Conservation (phyloP, 2,113 vertebrate species). For the Stigmatopora argus region DNA sequence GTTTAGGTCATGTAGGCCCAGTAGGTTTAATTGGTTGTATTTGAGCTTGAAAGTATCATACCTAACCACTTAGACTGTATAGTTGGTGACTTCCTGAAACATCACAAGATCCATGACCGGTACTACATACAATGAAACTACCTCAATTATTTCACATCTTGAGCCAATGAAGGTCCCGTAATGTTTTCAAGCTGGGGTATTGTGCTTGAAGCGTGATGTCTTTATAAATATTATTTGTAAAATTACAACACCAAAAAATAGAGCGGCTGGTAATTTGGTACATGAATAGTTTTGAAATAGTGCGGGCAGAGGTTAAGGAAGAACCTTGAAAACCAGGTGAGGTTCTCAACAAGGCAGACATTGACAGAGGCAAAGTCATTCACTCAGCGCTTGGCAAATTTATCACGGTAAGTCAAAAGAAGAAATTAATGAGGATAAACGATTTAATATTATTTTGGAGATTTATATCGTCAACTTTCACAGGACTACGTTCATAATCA, state of each 20-base stretch:
- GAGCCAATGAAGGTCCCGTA: conserved; percentile 44
- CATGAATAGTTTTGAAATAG: conserved; percentile 25
- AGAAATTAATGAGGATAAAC: too few relatives aligned
- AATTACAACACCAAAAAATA: conserved; percentile 30
- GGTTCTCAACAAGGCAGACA: background rate
- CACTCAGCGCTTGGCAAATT: background rate
- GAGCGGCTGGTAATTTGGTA: conserved; percentile 23
- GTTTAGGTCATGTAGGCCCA: background rate
- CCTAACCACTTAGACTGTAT: conserved; percentile 16
- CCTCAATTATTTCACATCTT: conserved; percentile 48
- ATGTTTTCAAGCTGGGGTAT: conserved; percentile 49
- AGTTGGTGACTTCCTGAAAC: conserved; percentile 32
- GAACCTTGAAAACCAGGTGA: background rate
- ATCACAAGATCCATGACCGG: conserved; percentile 34
- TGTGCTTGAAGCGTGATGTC: conserved; percentile 27
- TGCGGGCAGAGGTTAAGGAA: conserved; percentile 3
- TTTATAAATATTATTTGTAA: conserved; percentile 39
- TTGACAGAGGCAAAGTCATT: background rate
- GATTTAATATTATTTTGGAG: background rate
- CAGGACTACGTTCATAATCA: background rate
- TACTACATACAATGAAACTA: conserved; percentile 28
- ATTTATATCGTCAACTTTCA: too few relatives aligned
- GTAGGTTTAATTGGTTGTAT: background rate
- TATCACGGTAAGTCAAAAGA: too few relatives aligned
- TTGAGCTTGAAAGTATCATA: conserved; percentile 26